These are phyloP conservation scores for Eulemur rufifrons DNA, from an alignment of 2,113 vertebrate species.

Conservation along the genomic window DNA sequence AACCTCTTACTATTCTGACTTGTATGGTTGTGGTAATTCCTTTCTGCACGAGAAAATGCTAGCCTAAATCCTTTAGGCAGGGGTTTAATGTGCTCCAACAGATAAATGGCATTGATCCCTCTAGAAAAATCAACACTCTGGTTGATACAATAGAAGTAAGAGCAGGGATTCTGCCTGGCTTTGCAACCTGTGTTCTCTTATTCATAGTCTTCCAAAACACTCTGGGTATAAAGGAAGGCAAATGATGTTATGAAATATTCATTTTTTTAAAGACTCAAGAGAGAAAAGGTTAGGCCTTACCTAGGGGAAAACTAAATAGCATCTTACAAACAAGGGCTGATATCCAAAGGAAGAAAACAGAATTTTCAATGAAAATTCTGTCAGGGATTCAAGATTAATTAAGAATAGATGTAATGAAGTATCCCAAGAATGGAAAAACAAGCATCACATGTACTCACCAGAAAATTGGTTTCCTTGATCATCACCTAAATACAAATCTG, in stretches of 20 bases:
- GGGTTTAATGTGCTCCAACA: slow-evolving; percentile 24
- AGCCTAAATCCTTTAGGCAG: slow-evolving; percentile 1
- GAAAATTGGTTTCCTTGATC: no score
- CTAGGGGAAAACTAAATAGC: slow-evolving; percentile 66
- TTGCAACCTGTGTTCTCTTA: slow-evolving; percentile 59
- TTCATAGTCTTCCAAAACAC: slow-evolving; percentile 65
- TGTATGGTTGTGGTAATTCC: not conserved
- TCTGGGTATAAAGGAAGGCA: slow-evolving; percentile 23
- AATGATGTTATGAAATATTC: slow-evolving; percentile 73
- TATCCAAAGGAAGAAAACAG: slow-evolving; percentile 70
- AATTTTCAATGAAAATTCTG: slow-evolving; percentile 79
- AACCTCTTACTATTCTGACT: not conserved
- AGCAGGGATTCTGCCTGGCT: slow-evolving; percentile 29
- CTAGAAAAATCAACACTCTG: slow-evolving; percentile 31
- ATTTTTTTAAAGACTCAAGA: slow-evolving; percentile 68
- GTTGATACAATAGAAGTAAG: slow-evolving; percentile 49
- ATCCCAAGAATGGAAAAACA: no score
- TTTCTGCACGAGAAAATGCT: not conserved
- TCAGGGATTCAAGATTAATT: slow-evolving; percentile 77
- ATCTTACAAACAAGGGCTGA: slow-evolving; percentile 69
- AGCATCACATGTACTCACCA: no score
- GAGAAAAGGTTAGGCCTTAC: slow-evolving; percentile 73
- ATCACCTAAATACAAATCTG: no score
- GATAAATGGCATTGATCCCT: slow-evolving; percentile 31
- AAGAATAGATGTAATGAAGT: slow-evolving; percentile 77